Evolutionary conservation across 2,113 vertebrate genomes (phyloP).

Genomic region (Prochilodus magdalenae): DNA sequence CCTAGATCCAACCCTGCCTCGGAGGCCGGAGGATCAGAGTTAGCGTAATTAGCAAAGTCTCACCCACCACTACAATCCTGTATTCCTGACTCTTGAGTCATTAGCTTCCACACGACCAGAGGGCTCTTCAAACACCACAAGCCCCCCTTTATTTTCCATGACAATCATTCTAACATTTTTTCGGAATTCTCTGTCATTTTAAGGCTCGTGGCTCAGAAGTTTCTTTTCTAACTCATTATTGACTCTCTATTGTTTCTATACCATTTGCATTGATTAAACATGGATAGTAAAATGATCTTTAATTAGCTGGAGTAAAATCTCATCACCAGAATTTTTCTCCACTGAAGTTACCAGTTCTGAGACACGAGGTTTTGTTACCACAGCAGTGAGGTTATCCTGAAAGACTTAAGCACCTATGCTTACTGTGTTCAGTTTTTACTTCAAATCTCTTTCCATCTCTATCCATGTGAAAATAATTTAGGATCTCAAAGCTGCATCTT

Average conservation of each 20-base stretch:
- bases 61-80: not conserved
- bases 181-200: not conserved
- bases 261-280: no score
- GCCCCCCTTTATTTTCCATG: no score
- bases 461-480: slow-evolving; percentile 1
- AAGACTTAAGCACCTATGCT: not conserved
- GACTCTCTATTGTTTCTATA: no score
- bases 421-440: no score
- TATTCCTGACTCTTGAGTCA: not conserved
- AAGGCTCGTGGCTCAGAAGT: no score
- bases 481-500: not conserved
- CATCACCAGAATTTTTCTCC: no score
- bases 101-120: slow-evolving; percentile 59
- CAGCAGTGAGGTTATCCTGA: no score
- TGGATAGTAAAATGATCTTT: no score
- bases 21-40: slow-evolving; percentile 84
- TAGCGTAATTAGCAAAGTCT: slow-evolving; percentile 89
- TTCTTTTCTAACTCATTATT: no score
- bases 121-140: not conserved
- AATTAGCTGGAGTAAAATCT: no score
- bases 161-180: not conserved
- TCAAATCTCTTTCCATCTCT: not conserved
- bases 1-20: slow-evolving; percentile 77
- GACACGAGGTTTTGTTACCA: no score
- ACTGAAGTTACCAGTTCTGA: no score